A percentile compares a stretch with the other conserved stretches of the same genome.
phyloP scores from a whole-genome alignment of 2,888 invertebrate species.

The Molanna angustata region DNA sequence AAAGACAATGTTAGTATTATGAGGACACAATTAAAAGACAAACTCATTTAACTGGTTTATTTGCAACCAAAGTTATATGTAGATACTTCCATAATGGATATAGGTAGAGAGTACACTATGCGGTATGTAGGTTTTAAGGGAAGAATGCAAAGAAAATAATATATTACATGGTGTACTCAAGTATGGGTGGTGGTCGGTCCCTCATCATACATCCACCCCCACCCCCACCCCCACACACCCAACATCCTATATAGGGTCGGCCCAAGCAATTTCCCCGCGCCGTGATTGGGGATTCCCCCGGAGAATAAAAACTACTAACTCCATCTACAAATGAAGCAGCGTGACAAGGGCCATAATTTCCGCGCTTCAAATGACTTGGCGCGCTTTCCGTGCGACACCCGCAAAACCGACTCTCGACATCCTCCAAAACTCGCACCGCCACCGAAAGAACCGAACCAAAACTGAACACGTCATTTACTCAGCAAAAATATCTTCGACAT shows the following conservation, averaged over 20 bases:
- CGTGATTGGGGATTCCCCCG: conserved; percentile 33
- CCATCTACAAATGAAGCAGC: conserved; percentile 34
- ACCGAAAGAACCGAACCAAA: too few relatives aligned
- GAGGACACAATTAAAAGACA: too few relatives aligned
- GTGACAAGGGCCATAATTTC: conserved; percentile 33
- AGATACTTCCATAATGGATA: too few relatives aligned
- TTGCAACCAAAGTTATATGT: too few relatives aligned
- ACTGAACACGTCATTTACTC: too few relatives aligned
- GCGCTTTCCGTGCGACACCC: conserved; percentile 9
- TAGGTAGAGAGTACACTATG: too few relatives aligned
- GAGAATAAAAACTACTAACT: conserved; percentile 33
- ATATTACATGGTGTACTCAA: background rate
- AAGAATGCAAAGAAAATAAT: too few relatives aligned
- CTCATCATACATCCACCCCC: conserved; percentile 1
- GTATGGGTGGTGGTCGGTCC: background rate
- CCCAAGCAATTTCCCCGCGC: conserved; percentile 31
- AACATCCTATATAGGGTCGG: conserved; percentile 16
- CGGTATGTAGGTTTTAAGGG: too few relatives aligned
- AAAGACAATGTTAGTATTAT: too few relatives aligned
- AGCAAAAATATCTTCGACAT: too few relatives aligned
- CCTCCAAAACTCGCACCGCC: too few relatives aligned
- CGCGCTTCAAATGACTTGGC: conserved; percentile 26
- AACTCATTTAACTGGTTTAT: too few relatives aligned
- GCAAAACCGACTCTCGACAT: background rate
- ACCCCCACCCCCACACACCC: conserved; percentile 1